phyloP scores from a whole-genome alignment of 2,888 invertebrate species.

The Pemphredon lugubris region DNA sequence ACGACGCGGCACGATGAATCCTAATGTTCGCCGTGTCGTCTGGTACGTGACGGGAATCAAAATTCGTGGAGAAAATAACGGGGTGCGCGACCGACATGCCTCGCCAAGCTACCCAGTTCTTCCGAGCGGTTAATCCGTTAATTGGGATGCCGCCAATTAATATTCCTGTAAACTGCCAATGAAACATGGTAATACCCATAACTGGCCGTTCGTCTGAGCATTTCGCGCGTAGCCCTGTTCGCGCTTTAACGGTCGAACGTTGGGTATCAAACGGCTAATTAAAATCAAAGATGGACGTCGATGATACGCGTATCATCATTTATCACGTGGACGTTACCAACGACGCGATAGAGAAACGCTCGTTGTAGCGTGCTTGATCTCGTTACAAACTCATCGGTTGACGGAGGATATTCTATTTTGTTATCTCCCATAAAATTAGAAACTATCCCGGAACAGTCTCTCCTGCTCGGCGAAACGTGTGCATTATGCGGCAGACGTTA shows the following conservation, averaged over 20 bases:
- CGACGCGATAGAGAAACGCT: no score
- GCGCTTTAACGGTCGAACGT: no score
- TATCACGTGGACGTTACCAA: no score
- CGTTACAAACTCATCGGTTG: no score
- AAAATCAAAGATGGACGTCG: no score
- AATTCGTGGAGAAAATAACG: constrained; percentile 47
- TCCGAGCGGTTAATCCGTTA: constrained; percentile 48
- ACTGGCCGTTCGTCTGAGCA: neutral
- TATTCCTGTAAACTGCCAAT: constrained; percentile 14
- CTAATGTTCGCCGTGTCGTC: constrained; percentile 45
- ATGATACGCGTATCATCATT: no score
- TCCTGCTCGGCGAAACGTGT: neutral
- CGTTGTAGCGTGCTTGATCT: no score
- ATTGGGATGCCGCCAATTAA: constrained; percentile 53
- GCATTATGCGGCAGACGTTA: constrained; percentile 24
- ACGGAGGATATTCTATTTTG: no score
- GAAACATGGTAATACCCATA: no score
- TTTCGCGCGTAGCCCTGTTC: no score
- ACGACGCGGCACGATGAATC: constrained; percentile 40
- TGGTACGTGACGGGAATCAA: constrained; percentile 53
- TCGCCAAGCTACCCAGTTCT: constrained; percentile 41
- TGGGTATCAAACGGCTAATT: no score
- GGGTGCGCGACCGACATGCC: constrained; percentile 32
- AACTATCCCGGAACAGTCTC: neutral
- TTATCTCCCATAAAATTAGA: constrained; percentile 41